Conservation (phyloP, 2,797 vertebrate genomes). For the Schizopygopsis malacanthus region DNA sequence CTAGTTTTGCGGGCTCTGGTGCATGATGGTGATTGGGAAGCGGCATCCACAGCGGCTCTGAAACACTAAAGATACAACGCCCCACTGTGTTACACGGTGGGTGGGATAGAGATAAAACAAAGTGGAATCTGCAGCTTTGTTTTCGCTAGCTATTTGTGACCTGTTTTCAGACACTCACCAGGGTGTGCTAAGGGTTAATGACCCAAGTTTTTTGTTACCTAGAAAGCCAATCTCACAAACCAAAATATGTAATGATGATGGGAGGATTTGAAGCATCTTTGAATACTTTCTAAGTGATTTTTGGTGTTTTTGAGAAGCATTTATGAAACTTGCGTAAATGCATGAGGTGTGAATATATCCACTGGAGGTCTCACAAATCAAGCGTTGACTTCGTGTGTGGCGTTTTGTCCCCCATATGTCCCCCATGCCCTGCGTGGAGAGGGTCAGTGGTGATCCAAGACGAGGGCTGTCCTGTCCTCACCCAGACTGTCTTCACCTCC, state of each 20-base stretch:
- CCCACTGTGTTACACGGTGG: constrained; percentile 74
- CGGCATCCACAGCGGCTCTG: constrained; percentile 60
- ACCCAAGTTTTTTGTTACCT: constrained; percentile 13
- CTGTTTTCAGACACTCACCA: constrained; percentile 54
- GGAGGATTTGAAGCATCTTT: neutral
- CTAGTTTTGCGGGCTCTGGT: neutral
- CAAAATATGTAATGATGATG: neutral
- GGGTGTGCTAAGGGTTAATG: constrained; percentile 16
- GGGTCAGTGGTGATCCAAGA: constrained; percentile 69
- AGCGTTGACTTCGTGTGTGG: constrained; percentile 62
- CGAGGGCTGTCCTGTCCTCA: constrained; percentile 70
- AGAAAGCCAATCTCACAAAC: constrained; percentile 16
- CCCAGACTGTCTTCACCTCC: constrained; percentile 67
- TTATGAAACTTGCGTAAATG: neutral
- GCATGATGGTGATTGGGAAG: constrained; percentile 62
- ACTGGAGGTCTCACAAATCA: constrained; percentile 63
- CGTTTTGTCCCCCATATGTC: constrained; percentile 74
- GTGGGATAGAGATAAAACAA: constrained; percentile 77
- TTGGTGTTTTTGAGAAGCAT: neutral
- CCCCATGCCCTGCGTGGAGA: constrained; percentile 61
- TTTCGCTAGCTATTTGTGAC: constrained; percentile 76
- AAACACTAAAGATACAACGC: constrained; percentile 66
- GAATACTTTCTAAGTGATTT: neutral
- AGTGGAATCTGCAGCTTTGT: constrained; percentile 65
- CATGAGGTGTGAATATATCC: constrained; percentile 27